These are phyloP conservation scores for Homalodisca vitripennis DNA, from an alignment of 1,140 invertebrate genomes.

Conservation along the genomic window DNA sequence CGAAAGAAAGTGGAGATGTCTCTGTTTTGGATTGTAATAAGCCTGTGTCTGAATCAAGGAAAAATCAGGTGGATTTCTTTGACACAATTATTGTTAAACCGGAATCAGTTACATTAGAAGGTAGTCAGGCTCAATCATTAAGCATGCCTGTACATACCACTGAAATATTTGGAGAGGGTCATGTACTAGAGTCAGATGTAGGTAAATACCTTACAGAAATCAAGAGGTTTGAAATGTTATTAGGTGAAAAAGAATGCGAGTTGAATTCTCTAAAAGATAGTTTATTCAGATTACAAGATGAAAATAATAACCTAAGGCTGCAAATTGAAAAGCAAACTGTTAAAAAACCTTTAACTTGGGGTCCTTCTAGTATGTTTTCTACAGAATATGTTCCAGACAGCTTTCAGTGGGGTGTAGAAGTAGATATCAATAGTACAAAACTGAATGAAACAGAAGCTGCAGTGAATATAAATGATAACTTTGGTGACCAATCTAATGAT, in stretches of 20 bases:
- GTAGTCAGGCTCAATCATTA: too few species aligned
- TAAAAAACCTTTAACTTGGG: conserved; percentile 2
- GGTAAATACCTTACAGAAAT: background rate
- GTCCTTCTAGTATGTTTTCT: background rate
- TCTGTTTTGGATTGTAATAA: too few species aligned
- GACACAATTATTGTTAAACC: too few species aligned
- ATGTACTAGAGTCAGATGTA: background rate
- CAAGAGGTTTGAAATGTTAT: background rate
- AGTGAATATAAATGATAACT: background rate
- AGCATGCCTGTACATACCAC: too few species aligned
- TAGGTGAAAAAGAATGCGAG: background rate
- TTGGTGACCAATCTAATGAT: background rate
- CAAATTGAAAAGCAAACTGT: background rate
- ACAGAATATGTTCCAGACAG: background rate
- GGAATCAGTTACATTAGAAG: too few species aligned
- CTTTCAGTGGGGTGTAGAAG: background rate
- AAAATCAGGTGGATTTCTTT: too few species aligned
- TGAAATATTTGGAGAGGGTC: too few species aligned
- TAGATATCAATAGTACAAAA: background rate
- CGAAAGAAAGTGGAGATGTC: too few species aligned
- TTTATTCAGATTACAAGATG: background rate
- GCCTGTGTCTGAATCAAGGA: too few species aligned
- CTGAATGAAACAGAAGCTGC: background rate
- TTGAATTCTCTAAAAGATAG: background rate
- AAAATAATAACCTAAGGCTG: conserved; percentile 1